These are phyloP conservation scores for Rhyacophila brunnea DNA, from an alignment of 1,140 invertebrate species.

Conservation along the genomic window DNA sequence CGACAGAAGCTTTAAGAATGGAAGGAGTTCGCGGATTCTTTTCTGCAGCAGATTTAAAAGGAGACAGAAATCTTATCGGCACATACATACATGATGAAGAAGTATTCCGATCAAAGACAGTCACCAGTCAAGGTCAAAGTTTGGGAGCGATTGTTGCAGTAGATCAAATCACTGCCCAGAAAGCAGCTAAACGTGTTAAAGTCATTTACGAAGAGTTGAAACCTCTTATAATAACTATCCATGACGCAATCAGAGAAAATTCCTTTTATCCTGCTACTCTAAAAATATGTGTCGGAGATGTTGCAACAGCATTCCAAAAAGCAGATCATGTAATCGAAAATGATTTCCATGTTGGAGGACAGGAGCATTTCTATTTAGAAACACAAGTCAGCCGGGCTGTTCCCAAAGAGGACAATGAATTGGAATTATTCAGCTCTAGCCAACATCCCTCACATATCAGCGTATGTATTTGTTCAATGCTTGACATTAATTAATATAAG, in stretches of 20 bases:
- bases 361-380: slow-evolving; percentile 94
- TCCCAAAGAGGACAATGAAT: slow-evolving; percentile 74
- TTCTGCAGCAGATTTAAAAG: slow-evolving; percentile 67
- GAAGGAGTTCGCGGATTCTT: slow-evolving; percentile 76
- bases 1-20: slow-evolving; percentile 65
- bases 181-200: slow-evolving; percentile 70
- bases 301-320: slow-evolving; percentile 61
- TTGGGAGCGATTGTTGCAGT: slow-evolving; percentile 76
- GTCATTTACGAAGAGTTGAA: slow-evolving; percentile 73
- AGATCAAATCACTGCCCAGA: slow-evolving; percentile 70
- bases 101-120: slow-evolving; percentile 68
- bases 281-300: slow-evolving; percentile 65
- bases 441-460: slow-evolving; percentile 81
- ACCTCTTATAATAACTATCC: slow-evolving; percentile 79
- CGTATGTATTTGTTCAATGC: slow-evolving; percentile 39
- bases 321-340: slow-evolving; percentile 70
- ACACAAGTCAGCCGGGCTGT: slow-evolving; percentile 78
- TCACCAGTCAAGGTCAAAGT: slow-evolving; percentile 74
- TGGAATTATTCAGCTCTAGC: slow-evolving; percentile 84
- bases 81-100: slow-evolving; percentile 75
- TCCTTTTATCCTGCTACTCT: slow-evolving; percentile 65
- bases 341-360: slow-evolving; percentile 79
- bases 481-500: too few relatives aligned
- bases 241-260: slow-evolving; percentile 76
- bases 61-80: slow-evolving; percentile 63